Percentiles rank a stretch among this genome's conserved stretches.
Evolutionary conservation across 2,888 invertebrate genomes (phyloP).

Genomic region (Drosophila mettleri): DNA sequence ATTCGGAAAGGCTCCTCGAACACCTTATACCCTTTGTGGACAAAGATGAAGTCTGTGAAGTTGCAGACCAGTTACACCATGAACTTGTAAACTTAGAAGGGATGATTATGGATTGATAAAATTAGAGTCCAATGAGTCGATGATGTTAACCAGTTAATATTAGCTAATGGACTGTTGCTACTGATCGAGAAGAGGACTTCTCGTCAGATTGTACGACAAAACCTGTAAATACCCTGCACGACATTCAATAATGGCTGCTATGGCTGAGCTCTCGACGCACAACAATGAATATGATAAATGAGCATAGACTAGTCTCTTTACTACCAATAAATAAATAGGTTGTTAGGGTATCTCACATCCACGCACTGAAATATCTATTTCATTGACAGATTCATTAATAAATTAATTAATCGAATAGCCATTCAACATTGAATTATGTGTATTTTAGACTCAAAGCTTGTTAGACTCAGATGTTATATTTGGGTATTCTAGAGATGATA

Average conservation of each 20-base stretch:
- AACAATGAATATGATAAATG: not conserved
- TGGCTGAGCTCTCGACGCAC: not conserved
- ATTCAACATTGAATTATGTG: constrained; percentile 33
- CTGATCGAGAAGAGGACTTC: no score
- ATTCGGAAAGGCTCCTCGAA: not conserved
- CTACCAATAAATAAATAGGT: not conserved
- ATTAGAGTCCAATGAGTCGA: no score
- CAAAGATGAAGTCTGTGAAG: no score
- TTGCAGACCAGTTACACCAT: no score
- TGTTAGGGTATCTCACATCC: not conserved
- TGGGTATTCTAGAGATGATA: constrained; percentile 31
- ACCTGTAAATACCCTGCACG: not conserved
- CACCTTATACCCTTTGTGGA: not conserved
- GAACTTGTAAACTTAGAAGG: no score
- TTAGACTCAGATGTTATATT: constrained; percentile 42
- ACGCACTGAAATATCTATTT: not conserved
- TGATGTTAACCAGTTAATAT: no score
- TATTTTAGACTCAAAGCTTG: constrained; percentile 45
- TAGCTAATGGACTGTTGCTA: no score
- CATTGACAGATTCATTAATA: constrained; percentile 3
- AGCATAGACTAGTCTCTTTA: not conserved
- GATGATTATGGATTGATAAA: no score
- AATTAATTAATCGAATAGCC: not conserved
- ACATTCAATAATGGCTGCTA: no score
- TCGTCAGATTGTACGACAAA: no score